These are phyloP conservation scores for Myrmecophaga tridactyla DNA, from an alignment of 2,113 vertebrate genomes.

Conservation along the genomic window DNA sequence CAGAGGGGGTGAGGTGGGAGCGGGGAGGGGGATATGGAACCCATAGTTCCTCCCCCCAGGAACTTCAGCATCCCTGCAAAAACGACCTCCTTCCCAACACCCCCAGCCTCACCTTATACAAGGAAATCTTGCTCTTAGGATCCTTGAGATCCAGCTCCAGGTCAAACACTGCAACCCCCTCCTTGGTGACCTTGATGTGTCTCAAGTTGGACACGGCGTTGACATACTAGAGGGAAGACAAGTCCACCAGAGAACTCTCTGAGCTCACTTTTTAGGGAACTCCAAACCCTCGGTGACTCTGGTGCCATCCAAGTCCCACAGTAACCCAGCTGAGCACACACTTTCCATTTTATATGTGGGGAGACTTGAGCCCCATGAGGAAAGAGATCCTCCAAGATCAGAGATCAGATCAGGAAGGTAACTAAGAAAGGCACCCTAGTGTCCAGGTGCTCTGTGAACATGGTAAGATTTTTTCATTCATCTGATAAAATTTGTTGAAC, in stretches of 20 bases:
- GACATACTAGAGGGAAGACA: slow-evolving; percentile 82
- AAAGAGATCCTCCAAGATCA: not conserved
- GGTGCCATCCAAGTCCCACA: not conserved
- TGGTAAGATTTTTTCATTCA: not conserved
- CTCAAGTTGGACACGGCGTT: slow-evolving; percentile 83
- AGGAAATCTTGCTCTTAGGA: slow-evolving; percentile 84
- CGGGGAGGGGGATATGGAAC: not conserved
- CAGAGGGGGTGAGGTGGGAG: no score
- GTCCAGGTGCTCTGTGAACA: not conserved
- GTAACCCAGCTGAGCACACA: fast-evolving
- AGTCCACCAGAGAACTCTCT: fast-evolving
- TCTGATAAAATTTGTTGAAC: not conserved
- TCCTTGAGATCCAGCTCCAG: slow-evolving; percentile 91
- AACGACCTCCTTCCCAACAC: fast-evolving
- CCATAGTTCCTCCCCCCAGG: not conserved
- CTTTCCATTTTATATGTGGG: not conserved
- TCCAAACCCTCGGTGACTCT: not conserved
- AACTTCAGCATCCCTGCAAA: not conserved
- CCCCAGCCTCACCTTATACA: slow-evolving; percentile 89
- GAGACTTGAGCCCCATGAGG: not conserved
- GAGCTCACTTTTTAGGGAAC: not conserved
- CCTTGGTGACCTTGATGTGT: slow-evolving; percentile 85
- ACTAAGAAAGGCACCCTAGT: not conserved
- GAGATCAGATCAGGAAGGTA: not conserved
- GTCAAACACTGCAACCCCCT: slow-evolving; percentile 84